Conservation (phyloP, 2,113 vertebrate species). For the Mustela nigripes region DNA sequence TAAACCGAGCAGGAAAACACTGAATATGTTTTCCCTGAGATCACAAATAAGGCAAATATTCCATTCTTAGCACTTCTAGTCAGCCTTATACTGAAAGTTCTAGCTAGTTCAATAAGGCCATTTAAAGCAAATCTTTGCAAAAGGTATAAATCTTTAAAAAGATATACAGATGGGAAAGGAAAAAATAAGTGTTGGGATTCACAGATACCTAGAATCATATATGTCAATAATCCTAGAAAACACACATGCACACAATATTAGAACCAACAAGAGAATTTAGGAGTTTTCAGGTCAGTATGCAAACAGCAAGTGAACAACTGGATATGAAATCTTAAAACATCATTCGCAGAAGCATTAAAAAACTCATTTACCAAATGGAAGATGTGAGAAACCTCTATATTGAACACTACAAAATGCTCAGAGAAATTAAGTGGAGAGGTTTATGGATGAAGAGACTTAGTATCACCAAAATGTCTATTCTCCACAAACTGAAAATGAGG, state of each 20-base stretch:
- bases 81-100: background rate
- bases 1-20: background rate
- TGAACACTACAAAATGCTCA: background rate
- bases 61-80: background rate
- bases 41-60: background rate
- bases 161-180: background rate
- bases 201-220: background rate
- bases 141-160: background rate
- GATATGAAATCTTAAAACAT: constrained; percentile 8
- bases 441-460: background rate
- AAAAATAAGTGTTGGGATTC: background rate
- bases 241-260: background rate
- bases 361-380: background rate
- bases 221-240: background rate
- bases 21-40: background rate
- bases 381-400: background rate
- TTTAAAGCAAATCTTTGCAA: background rate
- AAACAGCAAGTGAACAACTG: background rate
- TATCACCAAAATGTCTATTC: constrained; percentile 14
- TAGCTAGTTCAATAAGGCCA: background rate
- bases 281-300: background rate
- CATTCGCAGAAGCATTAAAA: background rate
- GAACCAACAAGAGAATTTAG: background rate
- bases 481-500: background rate
- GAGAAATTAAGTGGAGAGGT: background rate